Base-by-base conservation (phyloP, 2,113 vertebrate genomes). In the Engraulis encrasicolus region DNA sequence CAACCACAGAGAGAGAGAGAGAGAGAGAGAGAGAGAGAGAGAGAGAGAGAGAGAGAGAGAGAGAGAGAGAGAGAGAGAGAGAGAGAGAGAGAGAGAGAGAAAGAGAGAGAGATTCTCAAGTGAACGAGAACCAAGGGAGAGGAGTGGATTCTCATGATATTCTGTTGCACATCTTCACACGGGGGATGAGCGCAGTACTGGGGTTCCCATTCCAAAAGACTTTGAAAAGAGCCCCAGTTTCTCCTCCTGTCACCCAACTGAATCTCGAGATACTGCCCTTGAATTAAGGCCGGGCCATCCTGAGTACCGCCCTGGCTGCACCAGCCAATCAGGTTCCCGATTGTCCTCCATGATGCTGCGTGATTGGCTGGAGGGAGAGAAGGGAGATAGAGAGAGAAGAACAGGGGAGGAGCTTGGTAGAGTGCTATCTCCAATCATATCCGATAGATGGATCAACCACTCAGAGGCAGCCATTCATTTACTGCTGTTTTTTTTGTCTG, bases 291-390 rank as follows among this genome's bases (percentile, higher is more conserved):
- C 88, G 80, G 92, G 94, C 95, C 95, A 96, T 86, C 93, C 93
- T 80, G 90, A 81, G 85, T 94, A 92, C 85, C 93, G 93, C 89
- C 94, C 94, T 85, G 92, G 93, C 89, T 90, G 94, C 92, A 93
- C 91, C 93, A 93, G 89, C 95, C 95, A 96, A 90, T 93, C 94
- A 95, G 92, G 91, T 95, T 94, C 95, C 95, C 94, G 93, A 94
- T 91, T 94, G 94, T 95, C 94, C 93, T 95, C 94, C 91, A 95
- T 90, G 92, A 95, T 91, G 94, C 94, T 96, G 88, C 92, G 94
- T 89, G 94, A 93, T 91, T 96, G 95, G 94, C 95, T 96, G 90
- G 79, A 90, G 87, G 88, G 89, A 91, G 89, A 91, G 87, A 90
- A 88, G 88, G 90, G 90, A 93, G 88, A 94, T 86, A 94, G 86